Evolutionary conservation across 1,140 invertebrate species (phyloP).

Genomic region (Drosophila prosaltans): DNA sequence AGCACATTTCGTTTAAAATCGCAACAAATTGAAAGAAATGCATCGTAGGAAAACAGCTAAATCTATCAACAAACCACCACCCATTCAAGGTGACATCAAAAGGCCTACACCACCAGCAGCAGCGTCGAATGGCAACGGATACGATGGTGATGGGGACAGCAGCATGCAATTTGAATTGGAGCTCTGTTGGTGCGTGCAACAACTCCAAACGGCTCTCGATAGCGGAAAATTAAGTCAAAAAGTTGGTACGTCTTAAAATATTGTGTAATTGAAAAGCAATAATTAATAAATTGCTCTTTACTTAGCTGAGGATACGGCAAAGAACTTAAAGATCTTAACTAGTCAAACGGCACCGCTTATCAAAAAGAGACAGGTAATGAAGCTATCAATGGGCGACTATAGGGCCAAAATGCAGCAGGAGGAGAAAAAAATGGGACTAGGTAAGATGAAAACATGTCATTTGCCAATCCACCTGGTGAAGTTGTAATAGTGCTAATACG

Average conservation of each 20-base stretch:
- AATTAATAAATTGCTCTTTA: conserved; percentile 4
- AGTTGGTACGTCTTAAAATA: conserved; percentile 75
- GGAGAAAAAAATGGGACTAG: conserved; percentile 86
- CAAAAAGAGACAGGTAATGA: conserved; percentile 89
- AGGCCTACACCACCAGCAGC: conserved; percentile 12
- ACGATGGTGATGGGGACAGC: conserved; percentile 83
- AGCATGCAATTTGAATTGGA: conserved; percentile 89
- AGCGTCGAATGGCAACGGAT: conserved; percentile 17
- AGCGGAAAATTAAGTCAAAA: conserved; percentile 87
- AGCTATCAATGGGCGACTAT: conserved; percentile 89
- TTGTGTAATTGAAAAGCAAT: not conserved
- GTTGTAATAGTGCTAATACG: no score
- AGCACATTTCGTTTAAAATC: conserved; percentile 32
- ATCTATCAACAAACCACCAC: conserved; percentile 60
- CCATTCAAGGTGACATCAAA: conserved; percentile 49
- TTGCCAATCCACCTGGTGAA: no score
- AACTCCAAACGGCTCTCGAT: conserved; percentile 85
- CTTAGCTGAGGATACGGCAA: conserved; percentile 86
- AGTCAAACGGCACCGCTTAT: conserved; percentile 87
- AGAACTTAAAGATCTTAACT: conserved; percentile 87
- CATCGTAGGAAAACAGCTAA: conserved; percentile 54
- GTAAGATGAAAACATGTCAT: conserved; percentile 37
- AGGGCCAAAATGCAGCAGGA: conserved; percentile 89
- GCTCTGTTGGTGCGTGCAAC: conserved; percentile 90
- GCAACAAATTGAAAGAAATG: conserved; percentile 41